Evolutionary conservation across 2,797 vertebrate genomes (phyloP).

Genomic region (Gallinago nigripennis): DNA sequence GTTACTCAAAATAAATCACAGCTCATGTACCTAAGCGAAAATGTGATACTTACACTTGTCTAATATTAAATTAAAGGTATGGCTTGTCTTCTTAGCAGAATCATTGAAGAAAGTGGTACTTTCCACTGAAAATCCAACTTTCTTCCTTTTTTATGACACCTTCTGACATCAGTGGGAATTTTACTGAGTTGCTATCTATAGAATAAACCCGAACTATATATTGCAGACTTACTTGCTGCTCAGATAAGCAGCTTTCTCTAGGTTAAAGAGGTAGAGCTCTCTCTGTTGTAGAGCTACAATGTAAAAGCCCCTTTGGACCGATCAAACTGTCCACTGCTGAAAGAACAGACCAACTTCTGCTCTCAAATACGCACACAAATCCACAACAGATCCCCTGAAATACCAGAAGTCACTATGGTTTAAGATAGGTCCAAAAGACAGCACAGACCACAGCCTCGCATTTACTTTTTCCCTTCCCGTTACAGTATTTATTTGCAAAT

Average conservation of each 20-base stretch:
- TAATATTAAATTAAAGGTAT: not conserved
- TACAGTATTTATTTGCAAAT: slow-evolving; percentile 8
- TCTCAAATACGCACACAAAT: not conserved
- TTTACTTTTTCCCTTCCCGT: not conserved
- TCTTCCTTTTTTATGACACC: not conserved
- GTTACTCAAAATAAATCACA: not conserved
- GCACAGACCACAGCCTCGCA: not conserved
- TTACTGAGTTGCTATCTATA: not conserved
- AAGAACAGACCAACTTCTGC: not conserved
- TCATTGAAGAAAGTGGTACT: not conserved
- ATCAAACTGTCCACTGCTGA: not conserved
- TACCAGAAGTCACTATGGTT: not conserved
- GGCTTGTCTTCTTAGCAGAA: not conserved
- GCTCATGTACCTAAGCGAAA: fast-evolving
- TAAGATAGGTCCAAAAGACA: not conserved
- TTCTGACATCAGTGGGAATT: not conserved
- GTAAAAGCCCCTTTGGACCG: not conserved
- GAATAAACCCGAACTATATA: not conserved
- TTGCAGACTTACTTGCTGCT: not conserved
- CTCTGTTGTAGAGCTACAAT: not conserved
- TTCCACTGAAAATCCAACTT: not conserved
- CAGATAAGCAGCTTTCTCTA: not conserved
- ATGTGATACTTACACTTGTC: not conserved
- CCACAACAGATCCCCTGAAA: not conserved
- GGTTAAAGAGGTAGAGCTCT: not conserved